phyloP scores from a whole-genome alignment of 2,888 invertebrate genomes.

The Dioctria rufipes region DNA sequence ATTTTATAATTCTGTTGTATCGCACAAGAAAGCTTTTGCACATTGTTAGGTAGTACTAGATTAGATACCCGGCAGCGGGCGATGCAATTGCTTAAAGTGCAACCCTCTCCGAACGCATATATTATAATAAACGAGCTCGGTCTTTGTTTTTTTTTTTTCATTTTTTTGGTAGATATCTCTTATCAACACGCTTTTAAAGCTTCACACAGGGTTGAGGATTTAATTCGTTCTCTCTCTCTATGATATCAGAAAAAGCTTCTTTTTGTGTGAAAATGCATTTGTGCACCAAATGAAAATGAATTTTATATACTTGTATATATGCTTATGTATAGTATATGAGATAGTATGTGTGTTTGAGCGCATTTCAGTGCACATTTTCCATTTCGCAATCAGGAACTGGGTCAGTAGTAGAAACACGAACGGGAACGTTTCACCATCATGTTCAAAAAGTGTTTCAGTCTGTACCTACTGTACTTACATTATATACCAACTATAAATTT shows the following conservation, averaged over 20 bases:
- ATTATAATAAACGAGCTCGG: neutral
- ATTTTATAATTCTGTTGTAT: constrained; percentile 3
- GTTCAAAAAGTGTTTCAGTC: constrained; percentile 41
- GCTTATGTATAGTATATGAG: neutral
- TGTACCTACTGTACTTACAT: neutral
- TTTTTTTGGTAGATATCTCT: constrained; percentile 15
- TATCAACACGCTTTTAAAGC: constrained; percentile 26
- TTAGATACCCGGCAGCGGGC: no score
- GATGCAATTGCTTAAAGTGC: constrained; percentile 4
- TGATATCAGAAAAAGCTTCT: constrained; percentile 33
- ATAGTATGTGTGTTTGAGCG: constrained; percentile 25
- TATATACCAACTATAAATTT: neutral
- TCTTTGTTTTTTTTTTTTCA: neutral
- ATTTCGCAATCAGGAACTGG: constrained; percentile 58
- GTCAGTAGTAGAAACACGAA: constrained; percentile 61
- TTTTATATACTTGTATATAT: neutral
- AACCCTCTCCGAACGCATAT: constrained; percentile 6
- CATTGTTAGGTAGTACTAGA: no score
- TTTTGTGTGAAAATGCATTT: constrained; percentile 36
- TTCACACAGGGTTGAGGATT: constrained; percentile 17
- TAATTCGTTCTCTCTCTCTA: neutral
- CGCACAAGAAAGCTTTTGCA: neutral
- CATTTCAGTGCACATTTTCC: constrained; percentile 58
- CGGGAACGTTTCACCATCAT: constrained; percentile 57
- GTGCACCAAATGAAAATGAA: constrained; percentile 52